phyloP scores from a whole-genome alignment of 1,140 invertebrate genomes.

The Apis mellifera region Amel_HAv3.1 CM009945.2:1391501-1392000 shows the following conservation, averaged over 20 bases:
- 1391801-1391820: not conserved
- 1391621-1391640: not conserved
- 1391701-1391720: not conserved
- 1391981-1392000: constrained; percentile 6
- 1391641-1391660: not conserved
- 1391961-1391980: not conserved
- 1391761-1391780: too few relatives aligned
- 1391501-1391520: too few relatives aligned
- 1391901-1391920: not conserved
- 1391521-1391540: not conserved
- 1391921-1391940: not conserved
- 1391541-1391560: too few relatives aligned
- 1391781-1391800: not conserved
- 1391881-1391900: too few relatives aligned
- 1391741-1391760: not conserved
- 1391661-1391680: not conserved
- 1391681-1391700: not conserved
- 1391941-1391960: not conserved
- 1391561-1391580: not conserved
- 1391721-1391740: not conserved
- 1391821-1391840: not conserved
- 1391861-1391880: too few relatives aligned
- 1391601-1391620: not conserved
- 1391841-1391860: not conserved
- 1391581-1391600: not conserved